These are phyloP conservation scores for Bembecia ichneumoniformis DNA, from an alignment of 2,888 invertebrate genomes.

Conservation along the genomic window DNA sequence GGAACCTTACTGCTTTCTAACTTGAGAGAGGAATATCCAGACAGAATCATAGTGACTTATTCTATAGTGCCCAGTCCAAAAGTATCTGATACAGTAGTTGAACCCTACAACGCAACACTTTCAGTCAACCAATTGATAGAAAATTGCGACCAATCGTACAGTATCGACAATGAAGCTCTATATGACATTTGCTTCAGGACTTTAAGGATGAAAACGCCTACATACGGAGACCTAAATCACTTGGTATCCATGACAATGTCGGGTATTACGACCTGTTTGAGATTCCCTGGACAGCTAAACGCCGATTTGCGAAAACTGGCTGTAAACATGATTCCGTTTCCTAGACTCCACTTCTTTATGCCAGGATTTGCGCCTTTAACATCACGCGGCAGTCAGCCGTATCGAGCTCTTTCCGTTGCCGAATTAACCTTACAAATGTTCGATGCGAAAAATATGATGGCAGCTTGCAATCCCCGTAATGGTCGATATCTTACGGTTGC, in stretches of 20 bases:
- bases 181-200: constrained; percentile 85
- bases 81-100: constrained; percentile 80
- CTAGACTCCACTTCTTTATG: constrained; percentile 73
- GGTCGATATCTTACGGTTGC: constrained; percentile 91
- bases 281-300: constrained; percentile 66
- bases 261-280: constrained; percentile 51
- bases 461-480: constrained; percentile 91
- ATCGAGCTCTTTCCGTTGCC: constrained; percentile 87
- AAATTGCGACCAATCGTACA: constrained; percentile 75
- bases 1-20: constrained; percentile 78
- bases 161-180: constrained; percentile 83
- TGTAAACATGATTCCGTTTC: constrained; percentile 79
- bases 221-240: constrained; percentile 81
- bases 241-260: constrained; percentile 53
- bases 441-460: constrained; percentile 97
- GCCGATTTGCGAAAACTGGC: constrained; percentile 78
- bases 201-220: constrained; percentile 78
- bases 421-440: constrained; percentile 93
- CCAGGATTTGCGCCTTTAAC: constrained; percentile 77
- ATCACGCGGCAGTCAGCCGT: constrained; percentile 86
- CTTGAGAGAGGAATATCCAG: constrained; percentile 80
- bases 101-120: constrained; percentile 79
- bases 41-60: constrained; percentile 78
- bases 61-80: constrained; percentile 81
- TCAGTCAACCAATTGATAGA: constrained; percentile 77